Base-by-base conservation (phyloP, 2,797 vertebrate genomes). In the Poeciliopsis presidionis region DNA sequence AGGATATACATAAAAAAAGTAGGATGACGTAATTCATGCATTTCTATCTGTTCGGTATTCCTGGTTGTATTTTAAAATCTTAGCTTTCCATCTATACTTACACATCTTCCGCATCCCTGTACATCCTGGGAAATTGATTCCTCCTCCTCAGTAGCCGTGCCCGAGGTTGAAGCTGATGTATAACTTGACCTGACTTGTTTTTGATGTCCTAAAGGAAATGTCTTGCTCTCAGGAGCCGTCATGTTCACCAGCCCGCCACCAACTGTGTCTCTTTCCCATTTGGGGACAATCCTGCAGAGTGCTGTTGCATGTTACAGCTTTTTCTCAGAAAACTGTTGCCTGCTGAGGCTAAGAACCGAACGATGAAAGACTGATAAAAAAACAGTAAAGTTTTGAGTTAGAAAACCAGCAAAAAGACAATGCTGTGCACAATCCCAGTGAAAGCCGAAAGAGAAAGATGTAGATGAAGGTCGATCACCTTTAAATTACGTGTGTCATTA, bases 181-280 rank as follows among this genome's bases (percentile, higher is more conserved):
- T 69, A 72, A 39, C 67, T 73, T 78, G 69, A 53, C 72, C 69
- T 69, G 51, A 67, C 77, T 77, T 59, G 12, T 78, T 81, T 63
- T 51, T 63, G 57, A 57, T 47, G 72, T 72, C 67, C 57, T 76
- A 41, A 74, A 78, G 78, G 76, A 83, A 76, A 57, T 76, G 41
- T 81, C 16, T 65, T 47, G 39, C 59, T 79, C 65, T 53, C 72
- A 67, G 63, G 41, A 78, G 67, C 51, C 75, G 33, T 72, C 49
- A 53, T 75, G 51, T 73, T 81, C 69, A 65, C 30, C 49, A 75
- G 39, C 59, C 73, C 39, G 71, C 63, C n/a, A 20, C 76, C 81
- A 77, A 77, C 76, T 76, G 73, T 76, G 75, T 69, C 75, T 46
- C 77, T 76, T 53, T 77, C 65, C 74, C 39, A 39, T 87, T 81